These are phyloP conservation scores for Pluvialis apricaria DNA, from an alignment of 2,113 vertebrate species.

Conservation along the genomic window DNA sequence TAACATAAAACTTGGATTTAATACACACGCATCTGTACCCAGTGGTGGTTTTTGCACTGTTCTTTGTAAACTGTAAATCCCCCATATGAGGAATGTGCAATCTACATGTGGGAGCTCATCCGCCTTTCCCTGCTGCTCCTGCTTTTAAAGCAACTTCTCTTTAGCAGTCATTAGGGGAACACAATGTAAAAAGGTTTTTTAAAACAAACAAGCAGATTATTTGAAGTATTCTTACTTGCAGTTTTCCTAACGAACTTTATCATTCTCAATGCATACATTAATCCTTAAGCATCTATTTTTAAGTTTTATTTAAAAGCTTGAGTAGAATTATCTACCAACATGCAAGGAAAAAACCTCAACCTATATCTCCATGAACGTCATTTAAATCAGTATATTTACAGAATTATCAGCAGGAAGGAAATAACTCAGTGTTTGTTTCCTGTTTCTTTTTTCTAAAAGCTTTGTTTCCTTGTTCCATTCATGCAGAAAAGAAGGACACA, in stretches of 20 bases:
- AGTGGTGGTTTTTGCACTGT: slow-evolving; percentile 1
- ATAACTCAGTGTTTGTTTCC: background rate
- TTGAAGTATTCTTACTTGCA: background rate
- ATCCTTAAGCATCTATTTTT: background rate
- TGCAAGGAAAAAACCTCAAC: background rate
- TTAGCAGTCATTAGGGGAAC: background rate
- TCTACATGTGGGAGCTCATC: background rate
- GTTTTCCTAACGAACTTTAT: background rate
- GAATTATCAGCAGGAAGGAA: background rate
- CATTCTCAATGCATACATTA: background rate
- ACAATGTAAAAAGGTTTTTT: background rate
- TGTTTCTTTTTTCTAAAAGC: background rate
- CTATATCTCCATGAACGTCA: background rate
- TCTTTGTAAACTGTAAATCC: slow-evolving; percentile 15
- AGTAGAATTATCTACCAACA: background rate
- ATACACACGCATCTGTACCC: background rate
- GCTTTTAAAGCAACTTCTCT: background rate
- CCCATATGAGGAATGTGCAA: background rate
- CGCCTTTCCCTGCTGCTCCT: background rate
- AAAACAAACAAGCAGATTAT: background rate
- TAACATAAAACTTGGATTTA: slow-evolving; percentile 25
- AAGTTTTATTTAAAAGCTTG: background rate
- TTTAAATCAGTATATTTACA: background rate
- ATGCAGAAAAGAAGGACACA: background rate
- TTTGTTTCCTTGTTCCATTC: background rate